Percentiles rank a stretch among this genome's conserved stretches.
Evolutionary conservation across 2,113 vertebrate genomes (phyloP).

Genomic region (Oostethus manadensis): DNA sequence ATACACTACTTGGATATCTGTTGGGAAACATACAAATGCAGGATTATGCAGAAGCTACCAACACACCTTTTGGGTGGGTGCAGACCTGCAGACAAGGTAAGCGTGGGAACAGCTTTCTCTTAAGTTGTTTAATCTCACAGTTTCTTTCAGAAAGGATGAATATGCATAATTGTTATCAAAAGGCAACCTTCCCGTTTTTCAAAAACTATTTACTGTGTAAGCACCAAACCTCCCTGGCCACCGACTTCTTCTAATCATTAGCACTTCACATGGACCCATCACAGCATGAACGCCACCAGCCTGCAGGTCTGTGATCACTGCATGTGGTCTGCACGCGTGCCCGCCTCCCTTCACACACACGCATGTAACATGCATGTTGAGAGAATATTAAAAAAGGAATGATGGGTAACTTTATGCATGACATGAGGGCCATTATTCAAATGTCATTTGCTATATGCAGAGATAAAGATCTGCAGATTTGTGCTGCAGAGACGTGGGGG

Average conservation of each 20-base stretch:
- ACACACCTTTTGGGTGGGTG: no score
- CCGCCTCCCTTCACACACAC: background rate
- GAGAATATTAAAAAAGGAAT: slow-evolving; percentile 30
- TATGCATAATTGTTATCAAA: slow-evolving; percentile 2
- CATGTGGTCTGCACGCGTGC: slow-evolving; percentile 28
- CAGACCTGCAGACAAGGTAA: background rate
- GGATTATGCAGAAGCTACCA: no score
- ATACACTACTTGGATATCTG: no score
- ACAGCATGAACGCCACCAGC: slow-evolving; percentile 5
- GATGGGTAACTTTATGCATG: slow-evolving; percentile 38
- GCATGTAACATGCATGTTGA: slow-evolving; percentile 44
- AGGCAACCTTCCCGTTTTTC: background rate
- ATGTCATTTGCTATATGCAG: slow-evolving; percentile 27
- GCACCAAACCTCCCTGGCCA: background rate
- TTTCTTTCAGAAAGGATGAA: background rate
- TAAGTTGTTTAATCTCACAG: background rate
- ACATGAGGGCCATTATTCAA: slow-evolving; percentile 54
- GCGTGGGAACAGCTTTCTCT: background rate
- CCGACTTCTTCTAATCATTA: slow-evolving; percentile 19
- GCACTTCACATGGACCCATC: slow-evolving; percentile 2
- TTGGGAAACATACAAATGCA: background rate
- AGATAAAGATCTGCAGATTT: slow-evolving; percentile 37
- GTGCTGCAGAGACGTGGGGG: slow-evolving; percentile 18
- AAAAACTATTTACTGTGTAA: background rate
- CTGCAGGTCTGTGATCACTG: slow-evolving; percentile 15